Base-by-base conservation (phyloP, 2,113 vertebrate genomes). In the Sinocyclocheilus rhinocerous region DNA sequence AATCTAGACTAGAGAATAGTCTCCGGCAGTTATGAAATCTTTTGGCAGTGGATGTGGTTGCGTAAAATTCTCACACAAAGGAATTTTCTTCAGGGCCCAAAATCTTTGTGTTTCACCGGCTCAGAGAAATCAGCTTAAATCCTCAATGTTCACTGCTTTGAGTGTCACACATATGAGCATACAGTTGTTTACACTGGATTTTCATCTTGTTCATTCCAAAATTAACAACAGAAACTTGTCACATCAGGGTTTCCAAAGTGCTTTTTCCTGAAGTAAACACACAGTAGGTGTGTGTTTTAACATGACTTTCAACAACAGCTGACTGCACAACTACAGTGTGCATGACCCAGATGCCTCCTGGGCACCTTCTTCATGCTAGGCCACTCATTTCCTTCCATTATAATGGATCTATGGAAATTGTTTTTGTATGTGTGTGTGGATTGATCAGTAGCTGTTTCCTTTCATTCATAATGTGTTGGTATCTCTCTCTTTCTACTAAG, bases 71-170 rank as follows among this genome's bases (percentile, higher is more conserved):
- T 13, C 22, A 29, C 63, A 2, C 80, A 82, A 69, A 50, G 63
- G 80, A 82, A 52, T 82, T 50, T 69, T 65, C 80, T 33, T 69
- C 80, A 52, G 63, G 80, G 80, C 26, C 8, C 45, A 69, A 69
- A 82, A 82, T 33, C 16, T 18, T 69, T 13, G n/a, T n/a, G 18
- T 42, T 61, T 36, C 11, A 42, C 39, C 22, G 7, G 10, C 79
- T 67, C 42, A 45, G 73, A 26, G 26, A 29, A 81, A 63, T 63
- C 22, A 82, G 42, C 42, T 82, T 67, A 13, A 69, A 82, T 18
- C 16, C 5, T 18, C 10, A 48, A 12, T 48, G 45, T 48, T 48
- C 45, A 48, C 45, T 48, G 45, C 36, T 45, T 45, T 45, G 42
- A 10, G 24, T 13, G 11, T 50, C 48, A 50, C 45, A 42, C 7